Evolutionary conservation across 2,888 invertebrate species (phyloP).

Genomic region (Agonum fuliginosum): DNA sequence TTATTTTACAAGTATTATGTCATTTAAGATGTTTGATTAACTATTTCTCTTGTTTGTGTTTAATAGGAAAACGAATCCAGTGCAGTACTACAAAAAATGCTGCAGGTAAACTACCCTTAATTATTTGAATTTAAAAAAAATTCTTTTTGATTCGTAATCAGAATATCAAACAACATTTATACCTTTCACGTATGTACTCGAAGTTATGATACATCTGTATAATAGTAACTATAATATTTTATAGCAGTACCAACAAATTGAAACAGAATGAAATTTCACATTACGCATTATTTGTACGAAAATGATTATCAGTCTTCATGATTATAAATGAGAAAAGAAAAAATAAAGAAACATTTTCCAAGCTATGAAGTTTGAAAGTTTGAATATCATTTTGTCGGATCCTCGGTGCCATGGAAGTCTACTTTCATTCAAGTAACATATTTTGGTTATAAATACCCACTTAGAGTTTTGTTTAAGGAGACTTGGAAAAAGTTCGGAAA

Average conservation of each 20-base stretch:
- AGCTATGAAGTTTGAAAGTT: slow-evolving; percentile 23
- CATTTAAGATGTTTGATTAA: too few relatives aligned
- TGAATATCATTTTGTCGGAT: slow-evolving; percentile 27
- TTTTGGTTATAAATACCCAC: slow-evolving; percentile 42
- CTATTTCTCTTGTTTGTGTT: too few relatives aligned
- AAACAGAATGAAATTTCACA: neutral
- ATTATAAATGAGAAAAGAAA: slow-evolving; percentile 28
- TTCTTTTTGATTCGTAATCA: too few relatives aligned
- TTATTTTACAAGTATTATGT: too few relatives aligned
- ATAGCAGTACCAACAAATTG: neutral
- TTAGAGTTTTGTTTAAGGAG: slow-evolving; percentile 40
- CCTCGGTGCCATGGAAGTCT: neutral
- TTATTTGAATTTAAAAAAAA: too few relatives aligned
- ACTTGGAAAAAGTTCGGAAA: slow-evolving; percentile 31
- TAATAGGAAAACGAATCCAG: too few relatives aligned
- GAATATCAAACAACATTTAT: too few relatives aligned
- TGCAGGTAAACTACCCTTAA: too few relatives aligned
- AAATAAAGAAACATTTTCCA: slow-evolving; percentile 25
- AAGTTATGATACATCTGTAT: too few relatives aligned
- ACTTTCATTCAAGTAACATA: slow-evolving; percentile 38
- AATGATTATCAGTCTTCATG: neutral
- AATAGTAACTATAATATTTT: neutral
- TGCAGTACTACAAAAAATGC: too few relatives aligned
- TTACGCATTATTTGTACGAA: neutral
- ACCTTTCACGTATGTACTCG: too few relatives aligned